Base-by-base conservation (phyloP, 2,888 invertebrate species). In the Caenorhabditis sulstoni region DNA sequence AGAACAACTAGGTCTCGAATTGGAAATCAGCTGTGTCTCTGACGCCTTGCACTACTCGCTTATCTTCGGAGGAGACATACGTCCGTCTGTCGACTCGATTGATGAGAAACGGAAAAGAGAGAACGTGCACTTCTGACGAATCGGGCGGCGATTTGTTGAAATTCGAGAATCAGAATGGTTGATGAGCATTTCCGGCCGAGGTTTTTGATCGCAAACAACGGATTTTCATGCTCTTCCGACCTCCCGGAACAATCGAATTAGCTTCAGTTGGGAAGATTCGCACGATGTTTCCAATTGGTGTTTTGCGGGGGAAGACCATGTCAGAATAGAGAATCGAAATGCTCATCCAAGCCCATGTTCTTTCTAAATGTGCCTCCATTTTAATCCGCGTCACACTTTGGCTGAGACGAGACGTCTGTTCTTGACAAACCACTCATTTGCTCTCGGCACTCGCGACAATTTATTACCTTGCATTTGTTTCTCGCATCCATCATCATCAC, bases 391-490 rank as follows among this genome's bases (percentile, higher is more conserved):
- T 55, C 53, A 62, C 70, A 62, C 55, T 61, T 47, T 47, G 70
- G 53, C 18, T 14, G 14, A 45, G 61, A 12, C 39, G 29, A 44
- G 39, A 55, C 71, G 73, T 64, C 64, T 73, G 73, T 64, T 73
- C 58, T 29, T 73, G 73, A 73, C 73, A 73, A 73, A 73, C 64
- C 64, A 73, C 73, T 73, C 73, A 58, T 64, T 73, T 73, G 64
- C 61, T 62, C 73, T 64, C 41, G 37, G 50, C 59, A 68, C 59
- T 29, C 52, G 29, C 49, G 22, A 22, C 52, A 59, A 68, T 68
- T 55, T 68, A 68, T 61, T 68, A 61, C 70, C 70, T 67, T 67
- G 41, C 50, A 44, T 1, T 49, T 71, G 71, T 71, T 71, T 71
- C 58, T 57, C 64, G 39, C 73, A 73, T 73, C 73, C 73, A 64